Evolutionary conservation across 2,113 vertebrate genomes (phyloP).

Genomic region (Acanthochromis polyacanthus): DNA sequence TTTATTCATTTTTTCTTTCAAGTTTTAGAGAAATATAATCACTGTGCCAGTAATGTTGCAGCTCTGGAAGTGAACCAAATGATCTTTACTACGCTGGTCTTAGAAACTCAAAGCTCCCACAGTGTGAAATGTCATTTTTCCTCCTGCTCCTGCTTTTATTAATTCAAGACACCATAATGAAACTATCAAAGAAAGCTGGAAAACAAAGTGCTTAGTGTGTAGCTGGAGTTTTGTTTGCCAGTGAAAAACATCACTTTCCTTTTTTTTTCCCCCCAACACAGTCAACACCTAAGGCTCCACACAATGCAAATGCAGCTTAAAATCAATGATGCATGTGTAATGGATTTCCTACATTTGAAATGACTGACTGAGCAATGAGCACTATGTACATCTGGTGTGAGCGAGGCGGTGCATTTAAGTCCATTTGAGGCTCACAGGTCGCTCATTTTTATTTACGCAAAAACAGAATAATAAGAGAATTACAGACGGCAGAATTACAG

Average conservation of each 20-base stretch:
- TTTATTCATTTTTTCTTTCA: neutral
- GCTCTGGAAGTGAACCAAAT: constrained; percentile 19
- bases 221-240: constrained; percentile 41
- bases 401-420: constrained; percentile 43
- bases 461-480: constrained; percentile 34
- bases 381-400: constrained; percentile 58
- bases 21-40: constrained; percentile 28
- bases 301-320: constrained; percentile 73
- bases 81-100: constrained; percentile 1
- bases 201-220: constrained; percentile 55
- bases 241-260: constrained; percentile 18
- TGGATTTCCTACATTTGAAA: constrained; percentile 70
- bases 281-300: constrained; percentile 58
- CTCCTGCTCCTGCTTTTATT: constrained; percentile 34
- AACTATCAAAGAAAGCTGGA: constrained; percentile 11
- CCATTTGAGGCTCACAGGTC: constrained; percentile 26
- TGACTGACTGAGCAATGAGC: constrained; percentile 70
- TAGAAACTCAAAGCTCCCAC: constrained; percentile 34
- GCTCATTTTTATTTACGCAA: constrained; percentile 30
- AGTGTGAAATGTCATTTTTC: constrained; percentile 34
- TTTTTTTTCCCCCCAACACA: constrained; percentile 15
- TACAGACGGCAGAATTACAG: constrained; percentile 27
- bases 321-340: constrained; percentile 70
- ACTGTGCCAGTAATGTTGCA: neutral
- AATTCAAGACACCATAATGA: constrained; percentile 30